These are phyloP conservation scores for Caracal caracal DNA, from an alignment of 2,113 vertebrate genomes.

Conservation along the genomic window DNA sequence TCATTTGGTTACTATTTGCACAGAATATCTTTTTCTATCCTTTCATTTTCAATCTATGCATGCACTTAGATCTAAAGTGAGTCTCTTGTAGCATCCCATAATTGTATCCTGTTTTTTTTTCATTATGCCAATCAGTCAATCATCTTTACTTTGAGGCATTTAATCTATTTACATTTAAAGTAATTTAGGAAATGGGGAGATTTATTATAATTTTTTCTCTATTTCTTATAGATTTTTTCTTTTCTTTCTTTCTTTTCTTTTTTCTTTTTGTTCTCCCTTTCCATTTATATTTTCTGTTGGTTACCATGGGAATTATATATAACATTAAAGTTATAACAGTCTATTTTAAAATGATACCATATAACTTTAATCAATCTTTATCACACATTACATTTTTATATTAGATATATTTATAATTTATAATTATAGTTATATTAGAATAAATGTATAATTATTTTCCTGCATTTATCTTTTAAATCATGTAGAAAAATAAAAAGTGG, in stretches of 20 bases:
- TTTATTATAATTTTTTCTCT: background rate
- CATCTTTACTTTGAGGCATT: background rate
- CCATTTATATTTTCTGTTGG: background rate
- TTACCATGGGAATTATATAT: background rate
- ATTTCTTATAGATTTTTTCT: background rate
- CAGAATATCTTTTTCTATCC: background rate
- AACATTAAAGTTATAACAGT: background rate
- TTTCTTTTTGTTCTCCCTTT: background rate
- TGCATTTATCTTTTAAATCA: background rate
- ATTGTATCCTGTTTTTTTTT: background rate
- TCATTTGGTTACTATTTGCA: background rate
- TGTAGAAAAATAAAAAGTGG: background rate
- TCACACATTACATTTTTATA: background rate
- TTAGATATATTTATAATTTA: background rate
- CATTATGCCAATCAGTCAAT: background rate
- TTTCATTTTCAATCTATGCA: background rate
- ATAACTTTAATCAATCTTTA: background rate
- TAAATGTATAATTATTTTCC: background rate
- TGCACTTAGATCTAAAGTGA: background rate
- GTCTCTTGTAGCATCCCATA: background rate
- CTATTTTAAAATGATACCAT: background rate
- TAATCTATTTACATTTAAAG: background rate
- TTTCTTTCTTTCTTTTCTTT: background rate
- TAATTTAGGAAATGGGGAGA: background rate
- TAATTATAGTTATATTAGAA: background rate